phyloP scores from a whole-genome alignment of 2,113 vertebrate genomes.

The Ameiurus melas region DNA sequence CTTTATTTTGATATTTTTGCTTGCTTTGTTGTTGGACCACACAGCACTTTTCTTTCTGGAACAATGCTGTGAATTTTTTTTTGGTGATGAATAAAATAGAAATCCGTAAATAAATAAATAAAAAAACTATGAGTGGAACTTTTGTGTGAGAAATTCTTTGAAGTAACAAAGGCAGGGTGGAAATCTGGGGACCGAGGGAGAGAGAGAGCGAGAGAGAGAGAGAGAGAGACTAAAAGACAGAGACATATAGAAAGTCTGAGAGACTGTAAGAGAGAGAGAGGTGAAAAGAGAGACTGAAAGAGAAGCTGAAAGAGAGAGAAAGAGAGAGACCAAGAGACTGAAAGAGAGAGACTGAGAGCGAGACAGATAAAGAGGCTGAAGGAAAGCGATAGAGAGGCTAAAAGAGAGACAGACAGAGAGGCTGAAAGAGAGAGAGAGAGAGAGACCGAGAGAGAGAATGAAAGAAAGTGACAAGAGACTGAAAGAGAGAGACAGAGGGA shows the following conservation, averaged over 20 bases:
- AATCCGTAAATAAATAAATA: background rate
- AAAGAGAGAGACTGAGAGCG: too few species aligned
- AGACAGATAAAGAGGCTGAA: background rate
- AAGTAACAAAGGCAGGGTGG: background rate
- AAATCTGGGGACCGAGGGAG: background rate
- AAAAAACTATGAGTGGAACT: background rate
- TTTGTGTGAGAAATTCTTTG: background rate
- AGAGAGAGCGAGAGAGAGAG: background rate
- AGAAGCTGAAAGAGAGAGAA: background rate
- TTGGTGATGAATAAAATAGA: background rate
- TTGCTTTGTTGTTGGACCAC: background rate
- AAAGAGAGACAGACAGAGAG: background rate
- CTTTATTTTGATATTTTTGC: background rate
- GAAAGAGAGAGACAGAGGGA: too few species aligned
- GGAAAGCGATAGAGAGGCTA: too few species aligned
- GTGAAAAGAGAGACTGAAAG: background rate
- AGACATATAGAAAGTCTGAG: background rate
- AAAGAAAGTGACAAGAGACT: background rate
- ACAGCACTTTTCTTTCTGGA: conserved; percentile 9
- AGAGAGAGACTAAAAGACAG: background rate
- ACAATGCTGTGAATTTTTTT: background rate
- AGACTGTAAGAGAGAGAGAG: background rate
- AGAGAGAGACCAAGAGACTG: too few species aligned
- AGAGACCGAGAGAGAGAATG: background rate
- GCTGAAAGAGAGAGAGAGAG: too few species aligned